Conservation (phyloP, 2,888 invertebrate genomes). For the Steromphala cineraria region DNA sequence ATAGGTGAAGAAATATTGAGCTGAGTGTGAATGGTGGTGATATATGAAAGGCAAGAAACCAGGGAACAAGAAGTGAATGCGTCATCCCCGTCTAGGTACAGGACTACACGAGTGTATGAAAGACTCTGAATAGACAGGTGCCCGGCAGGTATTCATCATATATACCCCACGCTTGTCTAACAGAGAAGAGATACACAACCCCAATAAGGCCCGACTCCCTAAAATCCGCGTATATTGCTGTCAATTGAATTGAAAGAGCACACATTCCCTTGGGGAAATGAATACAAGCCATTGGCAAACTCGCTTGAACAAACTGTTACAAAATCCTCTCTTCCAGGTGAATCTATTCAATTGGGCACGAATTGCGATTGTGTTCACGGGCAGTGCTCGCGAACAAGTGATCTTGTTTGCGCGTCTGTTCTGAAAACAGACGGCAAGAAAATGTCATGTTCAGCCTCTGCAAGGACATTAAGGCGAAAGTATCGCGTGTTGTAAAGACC, state of each 20-base stretch:
- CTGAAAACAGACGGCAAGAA: slow-evolving; percentile 20
- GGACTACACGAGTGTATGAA: background rate
- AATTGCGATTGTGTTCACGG: slow-evolving; percentile 19
- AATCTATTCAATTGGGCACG: slow-evolving; percentile 19
- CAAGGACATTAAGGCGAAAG: slow-evolving; percentile 1
- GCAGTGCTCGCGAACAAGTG: slow-evolving; percentile 21
- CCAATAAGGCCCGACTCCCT: slow-evolving; percentile 18
- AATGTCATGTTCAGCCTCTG: slow-evolving; percentile 10
- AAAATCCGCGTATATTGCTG: slow-evolving; percentile 16
- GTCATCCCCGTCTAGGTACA: background rate
- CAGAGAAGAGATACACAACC: slow-evolving; percentile 13
- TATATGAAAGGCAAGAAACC: background rate
- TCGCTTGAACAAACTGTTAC: slow-evolving; percentile 30
- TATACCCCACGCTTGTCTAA: slow-evolving; percentile 15
- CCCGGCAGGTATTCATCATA: background rate
- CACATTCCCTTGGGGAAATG: slow-evolving; percentile 21
- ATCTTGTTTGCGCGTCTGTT: slow-evolving; percentile 19
- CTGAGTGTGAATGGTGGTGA: background rate
- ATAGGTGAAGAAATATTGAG: background rate
- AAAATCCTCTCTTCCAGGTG: slow-evolving; percentile 10
- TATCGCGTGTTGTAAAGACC: slow-evolving; percentile 17
- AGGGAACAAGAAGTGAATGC: background rate
- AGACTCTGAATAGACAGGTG: background rate
- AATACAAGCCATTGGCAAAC: slow-evolving; percentile 17
- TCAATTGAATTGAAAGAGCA: slow-evolving; percentile 26